A percentile compares a stretch with the other conserved stretches of the same genome.
phyloP scores from a whole-genome alignment of 2,888 invertebrate genomes.

The Craniophora ligustri region DNA sequence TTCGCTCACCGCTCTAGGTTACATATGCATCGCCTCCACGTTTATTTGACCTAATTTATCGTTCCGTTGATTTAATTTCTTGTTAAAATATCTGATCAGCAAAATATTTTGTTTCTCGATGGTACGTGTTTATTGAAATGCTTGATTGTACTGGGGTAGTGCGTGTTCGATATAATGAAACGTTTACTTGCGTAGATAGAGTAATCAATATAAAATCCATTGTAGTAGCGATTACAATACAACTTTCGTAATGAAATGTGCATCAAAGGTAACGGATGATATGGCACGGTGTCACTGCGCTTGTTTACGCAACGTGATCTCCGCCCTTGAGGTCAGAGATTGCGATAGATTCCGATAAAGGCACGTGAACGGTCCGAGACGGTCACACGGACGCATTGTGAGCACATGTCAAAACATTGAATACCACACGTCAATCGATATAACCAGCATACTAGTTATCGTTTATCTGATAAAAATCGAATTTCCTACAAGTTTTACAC shows the following conservation, averaged over 20 bases:
- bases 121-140: constrained; percentile 30
- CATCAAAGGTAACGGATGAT: constrained; percentile 44
- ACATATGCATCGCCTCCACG: constrained; percentile 56
- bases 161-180: background rate
- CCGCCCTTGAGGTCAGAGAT: constrained; percentile 64
- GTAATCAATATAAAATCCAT: background rate
- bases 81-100: constrained; percentile 29
- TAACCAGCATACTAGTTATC: constrained; percentile 39
- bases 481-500: constrained; percentile 43
- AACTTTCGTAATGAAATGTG: constrained; percentile 29
- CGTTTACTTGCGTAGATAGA: background rate
- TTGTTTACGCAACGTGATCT: constrained; percentile 66
- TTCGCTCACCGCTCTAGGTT: constrained; percentile 57
- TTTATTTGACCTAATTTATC: constrained; percentile 63
- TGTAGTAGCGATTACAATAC: constrained; percentile 2
- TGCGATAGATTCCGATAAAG: constrained; percentile 62
- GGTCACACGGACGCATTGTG: constrained; percentile 61
- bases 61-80: constrained; percentile 49
- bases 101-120: constrained; percentile 37
- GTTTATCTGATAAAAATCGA: constrained; percentile 49
- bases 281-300: constrained; percentile 50
- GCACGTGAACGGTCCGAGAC: constrained; percentile 62
- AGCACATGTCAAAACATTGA: constrained; percentile 64
- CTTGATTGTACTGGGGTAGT: background rate
- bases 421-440: constrained; percentile 57